Evolutionary conservation across 1,140 invertebrate genomes (phyloP).

Genomic region (Marisa cornuarietis): DNA sequence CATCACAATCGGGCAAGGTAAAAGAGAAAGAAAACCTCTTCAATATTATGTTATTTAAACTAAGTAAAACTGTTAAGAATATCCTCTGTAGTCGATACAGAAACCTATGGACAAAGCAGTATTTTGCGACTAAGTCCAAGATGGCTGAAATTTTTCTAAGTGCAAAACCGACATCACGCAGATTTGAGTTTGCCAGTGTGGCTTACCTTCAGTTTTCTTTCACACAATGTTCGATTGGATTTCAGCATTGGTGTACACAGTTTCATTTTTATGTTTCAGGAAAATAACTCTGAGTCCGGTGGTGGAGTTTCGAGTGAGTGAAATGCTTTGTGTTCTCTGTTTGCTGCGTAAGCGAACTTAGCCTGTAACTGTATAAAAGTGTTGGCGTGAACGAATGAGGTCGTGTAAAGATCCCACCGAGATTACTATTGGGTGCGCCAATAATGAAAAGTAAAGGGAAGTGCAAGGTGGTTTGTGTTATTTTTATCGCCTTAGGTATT

Average conservation of each 20-base stretch:
- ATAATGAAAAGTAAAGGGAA: too few species aligned
- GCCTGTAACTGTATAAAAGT: background rate
- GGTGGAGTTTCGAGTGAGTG: constrained; percentile 18
- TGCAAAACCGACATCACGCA: constrained; percentile 18
- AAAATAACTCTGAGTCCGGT: background rate
- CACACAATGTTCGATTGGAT: background rate
- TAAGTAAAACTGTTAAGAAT: background rate
- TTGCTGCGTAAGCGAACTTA: constrained; percentile 8
- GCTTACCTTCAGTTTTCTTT: background rate
- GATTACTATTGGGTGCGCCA: too few species aligned
- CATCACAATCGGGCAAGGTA: constrained; percentile 20
- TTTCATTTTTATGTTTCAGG: constrained; percentile 12
- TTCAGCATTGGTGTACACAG: background rate
- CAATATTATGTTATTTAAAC: constrained; percentile 10
- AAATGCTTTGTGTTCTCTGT: constrained; percentile 5
- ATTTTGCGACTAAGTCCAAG: constrained; percentile 32
- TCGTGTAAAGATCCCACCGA: too few species aligned
- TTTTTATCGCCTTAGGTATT: too few species aligned
- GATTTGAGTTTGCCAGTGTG: background rate
- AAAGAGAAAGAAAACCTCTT: constrained; percentile 1
- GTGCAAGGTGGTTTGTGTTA: too few species aligned
- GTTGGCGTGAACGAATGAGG: background rate
- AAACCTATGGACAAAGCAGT: constrained; percentile 25
- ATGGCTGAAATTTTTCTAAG: constrained; percentile 42
- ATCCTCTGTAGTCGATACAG: constrained; percentile 15